Evolutionary conservation across 2,888 invertebrate genomes (phyloP), one percentile per base, ranked within the genome.

Genomic region (Notodonta dromedarius): DNA sequence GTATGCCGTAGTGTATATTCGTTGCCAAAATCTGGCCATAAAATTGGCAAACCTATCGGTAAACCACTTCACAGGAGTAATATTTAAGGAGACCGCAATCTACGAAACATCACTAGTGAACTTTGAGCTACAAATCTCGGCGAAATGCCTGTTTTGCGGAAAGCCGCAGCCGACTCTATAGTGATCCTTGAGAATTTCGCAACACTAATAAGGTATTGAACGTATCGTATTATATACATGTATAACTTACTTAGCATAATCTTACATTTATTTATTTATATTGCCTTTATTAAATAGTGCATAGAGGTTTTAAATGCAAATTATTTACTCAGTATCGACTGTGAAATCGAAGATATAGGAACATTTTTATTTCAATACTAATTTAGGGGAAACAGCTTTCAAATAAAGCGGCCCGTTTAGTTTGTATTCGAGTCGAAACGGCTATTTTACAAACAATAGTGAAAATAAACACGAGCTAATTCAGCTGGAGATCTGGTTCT

Each of bases 1-100:
- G 83, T 78, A 70, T 71, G 67, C 67, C 65, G 61, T 69, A 71
- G 72, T 70, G 69, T 74, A 74, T 70, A 74, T 73, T 70, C 63
- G 61, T 71, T 79, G 81, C 82, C 80, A 80, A 83, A 83, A 83
- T 77, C 70, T 78, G 69, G 58, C 75, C 78, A 82, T 85, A 80
- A 83, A 83, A 77, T 73, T 65, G 62, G 66, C 63, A 58, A 75
- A 78, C 65, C 78, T 79, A 78, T 78, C 75, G 71, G 42, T 78
- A 73, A 76, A 76, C 76, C 62, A 70, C 66, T 64, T 64, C 60
- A 68, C 52, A 62, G 56, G 58, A 50, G 54, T 57, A 58, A 50
- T 57, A 61, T 76, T 60, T 67, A 58, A 71, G 70, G 59, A 66
- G 64, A 58, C 54, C 65, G 55, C 52, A 66, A 67, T 71, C 58